A percentile compares a stretch with the other conserved stretches of the same genome.
These are phyloP conservation scores for Agrotis segetum DNA, from an alignment of 2,888 invertebrate genomes.

Conservation along the genomic window DNA sequence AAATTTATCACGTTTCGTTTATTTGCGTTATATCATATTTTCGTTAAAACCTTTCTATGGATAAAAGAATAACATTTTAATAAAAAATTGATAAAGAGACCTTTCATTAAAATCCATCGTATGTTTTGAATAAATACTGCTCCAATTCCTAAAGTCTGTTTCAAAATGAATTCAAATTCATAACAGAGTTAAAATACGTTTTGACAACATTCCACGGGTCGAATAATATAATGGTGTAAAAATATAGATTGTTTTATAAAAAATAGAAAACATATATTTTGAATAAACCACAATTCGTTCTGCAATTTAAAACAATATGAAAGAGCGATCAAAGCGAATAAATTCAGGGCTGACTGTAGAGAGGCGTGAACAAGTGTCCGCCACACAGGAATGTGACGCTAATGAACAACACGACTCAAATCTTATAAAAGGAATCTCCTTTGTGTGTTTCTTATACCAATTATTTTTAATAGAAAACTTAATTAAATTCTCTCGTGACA, in stretches of 20 bases:
- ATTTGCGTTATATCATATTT: too few species aligned
- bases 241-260: conserved; percentile 11
- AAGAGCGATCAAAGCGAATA: conserved; percentile 61
- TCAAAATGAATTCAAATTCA: neutral
- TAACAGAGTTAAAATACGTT: too few species aligned
- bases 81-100: neutral
- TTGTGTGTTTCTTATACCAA: conserved; percentile 53
- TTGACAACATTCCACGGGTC: neutral
- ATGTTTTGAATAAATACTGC: neutral
- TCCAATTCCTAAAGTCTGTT: conserved; percentile 17
- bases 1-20: too few species aligned
- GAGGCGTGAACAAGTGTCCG: conserved; percentile 57
- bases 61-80: neutral
- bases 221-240: conserved; percentile 6
- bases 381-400: conserved; percentile 52
- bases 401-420: conserved; percentile 52
- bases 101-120: neutral
- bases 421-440: conserved; percentile 36
- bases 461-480: conserved; percentile 55
- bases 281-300: conserved; percentile 22
- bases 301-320: conserved; percentile 58
- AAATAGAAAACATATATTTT: conserved; percentile 34
- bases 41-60: too few species aligned
- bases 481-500: conserved; percentile 63
- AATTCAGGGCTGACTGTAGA: conserved; percentile 36